Evolutionary conservation across 2,113 vertebrate species (phyloP), one percentile per base, ranked within the genome.

Genomic region (Herpailurus yagouaroundi): DNA sequence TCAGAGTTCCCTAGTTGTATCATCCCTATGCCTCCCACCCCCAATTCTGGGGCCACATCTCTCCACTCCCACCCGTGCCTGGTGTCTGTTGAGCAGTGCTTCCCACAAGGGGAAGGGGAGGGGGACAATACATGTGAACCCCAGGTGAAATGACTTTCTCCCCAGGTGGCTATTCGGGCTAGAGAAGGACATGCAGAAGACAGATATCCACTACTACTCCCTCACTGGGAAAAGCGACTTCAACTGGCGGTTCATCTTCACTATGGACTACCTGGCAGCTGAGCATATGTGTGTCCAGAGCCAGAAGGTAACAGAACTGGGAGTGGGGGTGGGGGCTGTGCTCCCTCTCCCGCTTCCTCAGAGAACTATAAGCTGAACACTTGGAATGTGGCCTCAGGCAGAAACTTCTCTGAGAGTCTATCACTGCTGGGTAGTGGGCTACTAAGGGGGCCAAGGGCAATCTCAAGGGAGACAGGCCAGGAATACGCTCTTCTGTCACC

Each of bases 181-280:
- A 48, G 98, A 99, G 88, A 96, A 98, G 25, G 97, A 98, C 88
- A 69, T 57, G 92, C 99, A 99, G 98, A 97, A 79, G 93, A 99
- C 99, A 0, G 99, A 99, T 1, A 55, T 99, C 38, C 99, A 99
- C 33, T 99, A 99, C 48, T 88, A 97, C 55, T 99, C 98, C 2
- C 14, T 98, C 82, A 96, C 80, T 0, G 99, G 99, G 0, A 96
- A 98, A 1, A 98, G 97, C 2, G 74, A 4, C 97, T 99, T 99
- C 97, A 99, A 99, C 93, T 99, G 99, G 99, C 89, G 98, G 2
- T 99, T 99, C n/a, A 23, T 98, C 92, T 99, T 99, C 92, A 55
- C 96, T 74, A 95, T 99, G 92, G 95, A 98, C n/a, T 99, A 98
- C 60, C 94, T 98, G 94, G 83, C 31, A 0, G 97, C 97, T 0